These are phyloP conservation scores for Corydoras sp. DNA, from an alignment of 2,113 vertebrate genomes.

Conservation along the genomic window DNA sequence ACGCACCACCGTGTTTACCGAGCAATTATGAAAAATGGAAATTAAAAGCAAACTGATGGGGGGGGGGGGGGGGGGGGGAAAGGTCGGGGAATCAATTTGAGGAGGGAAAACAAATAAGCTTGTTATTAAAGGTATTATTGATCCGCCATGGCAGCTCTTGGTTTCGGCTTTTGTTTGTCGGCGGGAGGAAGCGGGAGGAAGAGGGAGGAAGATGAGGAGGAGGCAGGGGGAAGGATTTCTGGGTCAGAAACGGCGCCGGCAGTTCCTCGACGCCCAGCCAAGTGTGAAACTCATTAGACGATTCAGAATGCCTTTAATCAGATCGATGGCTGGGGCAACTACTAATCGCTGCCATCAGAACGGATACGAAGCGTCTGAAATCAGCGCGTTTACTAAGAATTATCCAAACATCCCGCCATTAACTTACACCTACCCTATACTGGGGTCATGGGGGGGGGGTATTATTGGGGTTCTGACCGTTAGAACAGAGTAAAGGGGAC, in stretches of 20 bases:
- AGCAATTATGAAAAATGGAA: constrained; percentile 55
- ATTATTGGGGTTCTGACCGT: no score
- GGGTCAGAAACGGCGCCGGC: constrained; percentile 73
- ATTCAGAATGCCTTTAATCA: constrained; percentile 97
- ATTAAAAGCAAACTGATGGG: constrained; percentile 64
- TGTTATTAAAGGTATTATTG: constrained; percentile 65
- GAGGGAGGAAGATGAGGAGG: constrained; percentile 35
- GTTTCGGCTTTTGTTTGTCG: not conserved
- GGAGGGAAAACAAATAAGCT: constrained; percentile 50
- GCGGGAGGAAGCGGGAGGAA: constrained; percentile 48
- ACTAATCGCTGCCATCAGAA: constrained; percentile 93
- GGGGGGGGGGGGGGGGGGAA: constrained; percentile 54
- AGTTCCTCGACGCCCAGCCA: constrained; percentile 95
- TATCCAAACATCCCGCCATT: constrained; percentile 36
- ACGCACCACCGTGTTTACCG: constrained; percentile 52
- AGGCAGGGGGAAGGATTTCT: constrained; percentile 54
- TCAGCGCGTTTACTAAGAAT: constrained; percentile 69
- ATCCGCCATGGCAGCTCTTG: constrained; percentile 54
- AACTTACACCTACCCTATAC: no score
- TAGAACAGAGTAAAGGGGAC: no score
- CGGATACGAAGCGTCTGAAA: constrained; percentile 70
- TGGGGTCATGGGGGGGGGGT: no score
- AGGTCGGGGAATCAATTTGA: constrained; percentile 63
- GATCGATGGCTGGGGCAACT: constrained; percentile 93
- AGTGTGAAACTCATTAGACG: constrained; percentile 99